Evolutionary conservation across 2,888 invertebrate species (phyloP).

Genomic region (Nephrocerus scutellatus): DNA sequence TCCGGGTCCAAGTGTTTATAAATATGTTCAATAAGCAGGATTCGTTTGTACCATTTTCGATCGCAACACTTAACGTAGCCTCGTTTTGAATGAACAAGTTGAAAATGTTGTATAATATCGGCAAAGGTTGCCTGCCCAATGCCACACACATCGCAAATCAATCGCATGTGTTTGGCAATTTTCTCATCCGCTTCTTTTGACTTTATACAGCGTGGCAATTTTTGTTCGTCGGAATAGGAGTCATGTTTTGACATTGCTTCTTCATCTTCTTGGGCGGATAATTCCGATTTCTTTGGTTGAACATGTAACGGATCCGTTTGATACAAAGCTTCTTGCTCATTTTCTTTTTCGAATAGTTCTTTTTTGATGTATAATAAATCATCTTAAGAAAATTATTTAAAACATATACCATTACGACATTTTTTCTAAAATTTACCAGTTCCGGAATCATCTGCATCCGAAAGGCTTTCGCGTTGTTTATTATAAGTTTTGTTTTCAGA

Average conservation of each 20-base stretch:
- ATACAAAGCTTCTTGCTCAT: conserved; percentile 1
- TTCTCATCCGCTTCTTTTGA: too few species aligned
- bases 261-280: too few species aligned
- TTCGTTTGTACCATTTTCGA: conserved; percentile 41
- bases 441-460: too few species aligned
- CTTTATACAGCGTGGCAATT: too few species aligned
- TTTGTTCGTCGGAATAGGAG: too few species aligned
- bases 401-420: too few species aligned
- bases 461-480: too few species aligned
- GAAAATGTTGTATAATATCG: conserved; percentile 39
- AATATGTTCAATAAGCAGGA: conserved; percentile 42
- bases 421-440: too few species aligned
- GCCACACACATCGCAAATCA: conserved; percentile 42
- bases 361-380: neutral
- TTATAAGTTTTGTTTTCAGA: too few species aligned
- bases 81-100: conserved; percentile 30
- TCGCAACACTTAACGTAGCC: conserved; percentile 42
- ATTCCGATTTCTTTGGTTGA: too few species aligned
- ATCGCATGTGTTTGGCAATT: conserved; percentile 40
- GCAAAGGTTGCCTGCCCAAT: conserved; percentile 36
- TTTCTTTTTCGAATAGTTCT: conserved; percentile 3
- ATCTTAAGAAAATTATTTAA: too few species aligned
- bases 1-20: conserved; percentile 44
- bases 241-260: too few species aligned
- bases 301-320: neutral